Percentiles rank a stretch among this genome's conserved stretches.
These are phyloP conservation scores for Lepas anatifera DNA, from an alignment of 2,888 invertebrate genomes.

Conservation along the genomic window DNA sequence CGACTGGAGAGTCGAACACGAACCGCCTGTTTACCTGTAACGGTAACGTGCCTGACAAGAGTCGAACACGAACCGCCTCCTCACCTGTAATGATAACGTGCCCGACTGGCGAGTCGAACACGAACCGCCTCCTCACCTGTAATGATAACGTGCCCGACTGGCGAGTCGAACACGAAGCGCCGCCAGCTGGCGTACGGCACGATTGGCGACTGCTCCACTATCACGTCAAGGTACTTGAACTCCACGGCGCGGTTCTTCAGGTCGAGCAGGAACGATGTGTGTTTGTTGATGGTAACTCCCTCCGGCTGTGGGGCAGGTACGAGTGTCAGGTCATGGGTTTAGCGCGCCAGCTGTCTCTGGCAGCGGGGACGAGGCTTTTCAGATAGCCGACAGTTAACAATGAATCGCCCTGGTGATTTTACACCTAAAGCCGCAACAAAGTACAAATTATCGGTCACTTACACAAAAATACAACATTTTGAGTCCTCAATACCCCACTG, in stretches of 20 bases:
- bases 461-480: too few relatives aligned
- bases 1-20: too few relatives aligned
- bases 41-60: too few relatives aligned
- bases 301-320: slow-evolving; percentile 32
- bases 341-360: background rate
- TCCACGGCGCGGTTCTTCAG: slow-evolving; percentile 40
- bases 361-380: too few relatives aligned
- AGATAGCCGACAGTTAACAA: too few relatives aligned
- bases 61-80: too few relatives aligned
- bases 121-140: too few relatives aligned
- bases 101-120: slow-evolving; percentile 32
- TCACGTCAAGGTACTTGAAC: slow-evolving; percentile 41
- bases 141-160: slow-evolving; percentile 37
- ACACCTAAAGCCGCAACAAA: too few relatives aligned
- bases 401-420: too few relatives aligned
- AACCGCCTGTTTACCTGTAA: too few relatives aligned
- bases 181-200: slow-evolving; percentile 39
- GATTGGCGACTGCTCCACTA: slow-evolving; percentile 41
- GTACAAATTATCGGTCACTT: too few relatives aligned
- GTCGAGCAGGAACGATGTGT: slow-evolving; percentile 43
- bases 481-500: too few relatives aligned
- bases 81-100: slow-evolving; percentile 16
- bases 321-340: background rate
- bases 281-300: slow-evolving; percentile 41
- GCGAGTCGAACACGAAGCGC: slow-evolving; percentile 42